These are phyloP conservation scores for Seira ritae DNA, from an alignment of 2,888 invertebrate species.

Conservation along the genomic window DNA sequence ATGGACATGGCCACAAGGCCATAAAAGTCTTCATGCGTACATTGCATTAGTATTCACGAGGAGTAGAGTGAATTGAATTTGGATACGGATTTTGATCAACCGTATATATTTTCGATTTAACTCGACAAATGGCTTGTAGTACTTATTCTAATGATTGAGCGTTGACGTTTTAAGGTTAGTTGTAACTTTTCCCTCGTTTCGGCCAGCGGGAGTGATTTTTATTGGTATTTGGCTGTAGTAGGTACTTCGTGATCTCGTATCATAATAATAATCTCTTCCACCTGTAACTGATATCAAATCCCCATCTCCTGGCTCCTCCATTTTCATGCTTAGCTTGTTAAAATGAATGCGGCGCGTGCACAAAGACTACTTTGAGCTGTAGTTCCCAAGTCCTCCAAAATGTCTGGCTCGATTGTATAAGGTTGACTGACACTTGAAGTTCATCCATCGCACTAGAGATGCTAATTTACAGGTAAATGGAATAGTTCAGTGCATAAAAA, in stretches of 20 bases:
- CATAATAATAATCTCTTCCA: background rate
- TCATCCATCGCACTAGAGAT: slow-evolving; percentile 1
- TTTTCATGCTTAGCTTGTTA: background rate
- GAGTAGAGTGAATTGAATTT: background rate
- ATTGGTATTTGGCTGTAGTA: background rate
- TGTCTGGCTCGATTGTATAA: background rate
- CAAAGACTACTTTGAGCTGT: slow-evolving; percentile 7
- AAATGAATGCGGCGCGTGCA: background rate
- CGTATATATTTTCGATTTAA: background rate
- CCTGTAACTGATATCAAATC: background rate
- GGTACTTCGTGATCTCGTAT: background rate
- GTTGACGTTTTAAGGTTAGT: slow-evolving; percentile 6
- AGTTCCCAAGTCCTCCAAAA: slow-evolving; percentile 40
- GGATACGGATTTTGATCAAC: background rate
- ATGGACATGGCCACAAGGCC: background rate
- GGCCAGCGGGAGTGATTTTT: no score
- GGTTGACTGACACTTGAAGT: slow-evolving; percentile 50
- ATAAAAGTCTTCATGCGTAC: slow-evolving; percentile 1
- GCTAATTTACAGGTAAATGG: background rate
- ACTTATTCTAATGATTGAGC: background rate
- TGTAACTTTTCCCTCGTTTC: background rate
- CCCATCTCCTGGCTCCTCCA: background rate
- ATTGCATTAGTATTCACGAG: background rate
- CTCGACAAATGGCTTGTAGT: background rate
- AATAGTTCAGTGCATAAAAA: background rate